Evolutionary conservation across 1,140 invertebrate species (phyloP), one percentile per base, ranked within the genome.

Genomic region (Aethina tumida): DNA sequence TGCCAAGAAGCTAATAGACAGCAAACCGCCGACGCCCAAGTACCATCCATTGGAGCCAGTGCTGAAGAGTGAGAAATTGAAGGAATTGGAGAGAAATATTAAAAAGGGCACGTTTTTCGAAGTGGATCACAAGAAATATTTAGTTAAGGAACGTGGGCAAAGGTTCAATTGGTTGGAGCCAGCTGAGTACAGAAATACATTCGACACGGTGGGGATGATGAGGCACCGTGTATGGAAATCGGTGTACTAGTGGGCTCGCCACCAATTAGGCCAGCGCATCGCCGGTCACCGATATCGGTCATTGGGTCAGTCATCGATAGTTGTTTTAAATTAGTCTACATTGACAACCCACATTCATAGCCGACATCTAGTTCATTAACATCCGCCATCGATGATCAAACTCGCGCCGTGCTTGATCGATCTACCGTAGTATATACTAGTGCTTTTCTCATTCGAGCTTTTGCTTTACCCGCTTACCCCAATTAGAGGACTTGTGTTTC

Each of bases 71-170:
- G 55, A 51, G 18, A 57, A 55, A 39, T 35, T 60, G 10, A 41
- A 45, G 39, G 58, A 60, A 37, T 30, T 52, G 0, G 58, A 60
- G 37, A 40, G 38, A 12, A 57, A 45, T 20, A 60, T 60, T 20
- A 58, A 53, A 44, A 50, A 43, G 21, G 58, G 58, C 13, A 56
- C 50, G 22, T 60, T 60, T 34, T 60, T 60, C 37, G 53, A 58
- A 18, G 45, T 51, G 15, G 58, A 60, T 44, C 40, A 60, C 29
- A 59, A 56, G 36, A 56, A 56, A 30, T 60, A 45, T 38, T 28
- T 60, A 13, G 43, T 22, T 19, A 58, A 48, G 29, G 49, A 60
- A 14, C 25, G 43, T 13, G 9, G 18, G 10, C 32, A 35, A 18
- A 37, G 39, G n/a, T 51, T 52, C 44, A 45, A 53, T 52, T 60